Conservation (phyloP, 1,140 invertebrate species). For the Lepidostoma basale region DNA sequence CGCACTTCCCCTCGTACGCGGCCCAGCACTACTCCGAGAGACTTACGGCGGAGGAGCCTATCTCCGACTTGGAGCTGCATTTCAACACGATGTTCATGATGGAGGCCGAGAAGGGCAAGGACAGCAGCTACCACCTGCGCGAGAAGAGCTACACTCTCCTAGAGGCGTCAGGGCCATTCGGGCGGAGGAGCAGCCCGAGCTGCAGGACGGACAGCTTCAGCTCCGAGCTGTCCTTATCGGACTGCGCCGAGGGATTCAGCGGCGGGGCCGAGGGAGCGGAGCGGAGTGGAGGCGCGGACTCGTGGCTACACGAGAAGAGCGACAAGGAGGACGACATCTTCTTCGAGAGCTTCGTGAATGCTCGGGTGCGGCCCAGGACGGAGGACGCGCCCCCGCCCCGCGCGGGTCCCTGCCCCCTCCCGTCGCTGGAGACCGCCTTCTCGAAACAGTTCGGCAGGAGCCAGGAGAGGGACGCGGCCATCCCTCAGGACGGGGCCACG, state of each 20-base stretch:
- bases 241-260: constrained; percentile 34
- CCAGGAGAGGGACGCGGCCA: constrained; percentile 37
- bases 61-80: constrained; percentile 41
- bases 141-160: constrained; percentile 20
- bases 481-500: constrained; percentile 36
- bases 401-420: constrained; percentile 52
- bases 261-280: neutral
- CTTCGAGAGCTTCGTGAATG: constrained; percentile 27
- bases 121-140: neutral
- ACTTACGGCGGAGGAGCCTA: constrained; percentile 33
- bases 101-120: constrained; percentile 40
- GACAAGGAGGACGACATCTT: constrained; percentile 18
- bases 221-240: constrained; percentile 34
- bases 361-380: constrained; percentile 52
- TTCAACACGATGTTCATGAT: constrained; percentile 46
- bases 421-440: constrained; percentile 59
- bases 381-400: constrained; percentile 51
- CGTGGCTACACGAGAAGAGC: constrained; percentile 29
- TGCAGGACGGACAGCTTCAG: constrained; percentile 35
- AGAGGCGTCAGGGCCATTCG: neutral
- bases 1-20: constrained; percentile 30
- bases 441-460: constrained; percentile 57
- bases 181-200: neutral
- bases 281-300: neutral
- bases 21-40: constrained; percentile 12